Evolutionary conservation across 1,140 invertebrate genomes (phyloP).

Genomic region (Solen grandis): DNA sequence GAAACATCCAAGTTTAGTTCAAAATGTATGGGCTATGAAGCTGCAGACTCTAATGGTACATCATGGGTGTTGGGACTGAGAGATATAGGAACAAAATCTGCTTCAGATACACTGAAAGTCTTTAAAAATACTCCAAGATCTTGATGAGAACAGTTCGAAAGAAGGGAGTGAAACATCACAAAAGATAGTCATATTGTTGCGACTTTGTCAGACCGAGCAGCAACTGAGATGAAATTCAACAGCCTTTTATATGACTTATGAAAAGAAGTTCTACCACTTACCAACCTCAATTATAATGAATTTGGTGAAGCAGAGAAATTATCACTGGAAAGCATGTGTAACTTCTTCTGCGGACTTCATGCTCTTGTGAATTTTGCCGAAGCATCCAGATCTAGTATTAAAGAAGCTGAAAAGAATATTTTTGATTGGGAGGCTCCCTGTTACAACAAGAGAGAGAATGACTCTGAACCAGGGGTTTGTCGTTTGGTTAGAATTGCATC

Average conservation of each 20-base stretch:
- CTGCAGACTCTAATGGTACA: constrained; percentile 11
- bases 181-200: constrained; percentile 10
- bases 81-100: constrained; percentile 39
- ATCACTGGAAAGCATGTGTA: neutral
- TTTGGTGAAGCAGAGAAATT: constrained; percentile 17
- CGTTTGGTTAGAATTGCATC: constrained; percentile 31
- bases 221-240: constrained; percentile 29
- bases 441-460: no score
- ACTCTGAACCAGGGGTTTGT: constrained; percentile 4
- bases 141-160: constrained; percentile 4
- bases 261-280: constrained; percentile 14
- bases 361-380: constrained; percentile 34
- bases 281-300: constrained; percentile 2
- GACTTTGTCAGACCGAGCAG: constrained; percentile 44
- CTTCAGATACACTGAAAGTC: constrained; percentile 39
- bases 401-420: constrained; percentile 26
- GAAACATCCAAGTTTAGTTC: constrained; percentile 40
- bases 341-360: constrained; percentile 29
- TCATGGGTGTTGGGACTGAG: constrained; percentile 45
- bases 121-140: constrained; percentile 34
- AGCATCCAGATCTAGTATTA: neutral
- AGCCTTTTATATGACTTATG: neutral
- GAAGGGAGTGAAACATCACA: neutral
- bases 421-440: constrained; percentile 24
- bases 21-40: constrained; percentile 39